Evolutionary conservation across 2,888 invertebrate species (phyloP).

Genomic region (Lymantria monacha): DNA sequence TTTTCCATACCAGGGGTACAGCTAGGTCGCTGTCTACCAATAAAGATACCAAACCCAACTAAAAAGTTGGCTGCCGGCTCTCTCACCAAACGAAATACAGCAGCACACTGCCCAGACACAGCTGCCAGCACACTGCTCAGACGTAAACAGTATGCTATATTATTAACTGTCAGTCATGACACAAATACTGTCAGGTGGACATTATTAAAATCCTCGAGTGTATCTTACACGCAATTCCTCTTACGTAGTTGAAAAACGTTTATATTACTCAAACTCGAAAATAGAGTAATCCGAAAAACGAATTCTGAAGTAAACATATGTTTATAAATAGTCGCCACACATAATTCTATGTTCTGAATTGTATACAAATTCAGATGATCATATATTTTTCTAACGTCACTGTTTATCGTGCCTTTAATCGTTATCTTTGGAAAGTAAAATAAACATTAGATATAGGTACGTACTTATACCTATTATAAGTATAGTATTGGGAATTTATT

Average conservation of each 20-base stretch:
- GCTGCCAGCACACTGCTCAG: too few species aligned
- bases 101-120: too few species aligned
- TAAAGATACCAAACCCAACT: too few species aligned
- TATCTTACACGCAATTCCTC: not conserved
- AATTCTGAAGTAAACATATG: constrained; percentile 5
- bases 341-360: constrained; percentile 6
- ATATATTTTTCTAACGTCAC: constrained; percentile 12
- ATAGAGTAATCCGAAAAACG: not conserved
- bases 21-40: too few species aligned
- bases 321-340: constrained; percentile 8
- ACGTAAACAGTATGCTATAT: too few species aligned
- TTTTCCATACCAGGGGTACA: too few species aligned
- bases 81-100: too few species aligned
- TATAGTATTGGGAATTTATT: not conserved
- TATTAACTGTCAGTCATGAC: too few species aligned
- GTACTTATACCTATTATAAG: not conserved
- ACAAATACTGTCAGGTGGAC: too few species aligned
- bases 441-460: not conserved
- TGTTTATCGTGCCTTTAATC: not conserved
- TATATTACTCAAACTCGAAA: not conserved
- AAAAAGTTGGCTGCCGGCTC: too few species aligned
- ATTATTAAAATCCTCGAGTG: too few species aligned
- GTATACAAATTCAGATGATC: constrained; percentile 10
- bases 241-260: not conserved
- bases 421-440: not conserved